Evolutionary conservation across 1,140 invertebrate genomes (phyloP).

Genomic region (Lutraria rhynchaena): DNA sequence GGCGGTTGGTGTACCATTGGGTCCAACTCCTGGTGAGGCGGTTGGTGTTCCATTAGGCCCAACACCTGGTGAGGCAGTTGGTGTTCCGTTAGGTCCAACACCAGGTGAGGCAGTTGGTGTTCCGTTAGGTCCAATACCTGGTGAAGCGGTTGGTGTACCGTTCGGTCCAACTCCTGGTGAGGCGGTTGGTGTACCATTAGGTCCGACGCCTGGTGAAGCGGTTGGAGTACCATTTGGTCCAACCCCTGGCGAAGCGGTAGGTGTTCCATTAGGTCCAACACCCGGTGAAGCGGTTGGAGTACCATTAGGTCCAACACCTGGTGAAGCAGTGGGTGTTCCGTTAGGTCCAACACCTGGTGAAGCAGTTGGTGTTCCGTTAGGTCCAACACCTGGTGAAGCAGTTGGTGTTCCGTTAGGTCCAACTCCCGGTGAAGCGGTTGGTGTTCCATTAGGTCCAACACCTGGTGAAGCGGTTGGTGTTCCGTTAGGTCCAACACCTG

Average conservation of each 20-base stretch:
- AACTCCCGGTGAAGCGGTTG: conserved; percentile 17
- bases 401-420: conserved; percentile 8
- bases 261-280: too few relatives aligned
- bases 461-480: conserved; percentile 42
- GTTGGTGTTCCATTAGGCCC: neutral
- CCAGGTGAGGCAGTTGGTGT: conserved; percentile 16
- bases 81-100: neutral
- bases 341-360: too few relatives aligned
- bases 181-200: conserved; percentile 40
- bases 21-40: neutral
- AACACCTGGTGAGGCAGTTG: conserved; percentile 25
- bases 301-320: conserved; percentile 25
- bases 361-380: conserved; percentile 7
- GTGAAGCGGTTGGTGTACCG: conserved; percentile 43
- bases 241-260: neutral
- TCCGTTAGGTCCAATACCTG: neutral
- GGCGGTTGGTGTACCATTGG: neutral
- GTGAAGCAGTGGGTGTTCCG: neutral
- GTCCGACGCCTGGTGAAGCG: too few relatives aligned
- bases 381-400: neutral
- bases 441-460: neutral
- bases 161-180: conserved; percentile 24
- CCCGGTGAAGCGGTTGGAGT: conserved; percentile 56
- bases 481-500: conserved; percentile 1
- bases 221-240: conserved; percentile 55